A percentile compares a stretch with the other conserved stretches of the same genome.
Evolutionary conservation across 2,797 vertebrate genomes (phyloP).

Genomic region (Gymnocypris eckloni): DNA sequence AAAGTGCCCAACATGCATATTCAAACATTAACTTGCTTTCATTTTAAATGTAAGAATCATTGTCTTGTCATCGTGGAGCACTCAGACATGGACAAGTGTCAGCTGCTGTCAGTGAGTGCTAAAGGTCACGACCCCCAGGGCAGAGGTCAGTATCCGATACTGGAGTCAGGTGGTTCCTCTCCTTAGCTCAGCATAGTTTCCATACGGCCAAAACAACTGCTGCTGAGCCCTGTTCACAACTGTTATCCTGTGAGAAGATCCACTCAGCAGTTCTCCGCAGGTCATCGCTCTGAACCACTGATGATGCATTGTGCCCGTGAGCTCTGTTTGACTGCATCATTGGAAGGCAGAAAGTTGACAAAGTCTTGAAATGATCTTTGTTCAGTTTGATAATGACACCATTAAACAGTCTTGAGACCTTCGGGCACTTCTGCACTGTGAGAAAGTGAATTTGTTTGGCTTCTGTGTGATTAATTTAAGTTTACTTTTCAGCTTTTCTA

Average conservation of each 20-base stretch:
- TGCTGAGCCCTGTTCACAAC: conserved; percentile 6
- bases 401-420: not conserved
- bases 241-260: not conserved
- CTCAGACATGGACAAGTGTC: conserved; percentile 20
- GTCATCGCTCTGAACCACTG: not conserved
- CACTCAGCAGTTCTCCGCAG: not conserved
- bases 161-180: conserved; percentile 8
- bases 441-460: conserved; percentile 7
- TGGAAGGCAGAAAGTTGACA: not conserved
- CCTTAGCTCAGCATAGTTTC: conserved; percentile 28
- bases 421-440: conserved; percentile 16
- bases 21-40: not conserved
- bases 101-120: conserved; percentile 20
- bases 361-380: not conserved
- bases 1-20: not conserved
- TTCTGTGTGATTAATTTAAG: conserved; percentile 12
- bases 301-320: not conserved
- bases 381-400: not conserved
- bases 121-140: conserved; percentile 33
- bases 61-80: not conserved
- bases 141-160: conserved; percentile 46
- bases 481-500: conserved; percentile 14
- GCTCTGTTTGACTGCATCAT: not conserved
- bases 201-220: conserved; percentile 16
- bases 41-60: not conserved